These are phyloP conservation scores for Lobophora halterata DNA, from an alignment of 2,888 invertebrate genomes.

Conservation along the genomic window DNA sequence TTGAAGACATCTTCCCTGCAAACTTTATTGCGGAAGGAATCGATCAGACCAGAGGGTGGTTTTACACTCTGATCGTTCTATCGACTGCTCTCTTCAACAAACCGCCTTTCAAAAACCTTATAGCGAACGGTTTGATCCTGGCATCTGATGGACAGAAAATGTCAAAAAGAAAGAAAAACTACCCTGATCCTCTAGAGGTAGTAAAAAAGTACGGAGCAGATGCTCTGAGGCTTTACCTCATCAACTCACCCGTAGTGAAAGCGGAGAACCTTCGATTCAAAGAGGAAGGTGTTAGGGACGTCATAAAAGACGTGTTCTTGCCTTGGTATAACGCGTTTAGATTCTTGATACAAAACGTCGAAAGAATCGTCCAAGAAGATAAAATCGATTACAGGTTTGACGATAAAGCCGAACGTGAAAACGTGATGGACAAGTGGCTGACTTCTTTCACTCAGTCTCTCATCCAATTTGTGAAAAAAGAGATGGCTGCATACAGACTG, in stretches of 20 bases:
- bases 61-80: slow-evolving; percentile 98
- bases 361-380: slow-evolving; percentile 87
- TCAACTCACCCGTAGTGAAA: slow-evolving; percentile 98
- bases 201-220: slow-evolving; percentile 97
- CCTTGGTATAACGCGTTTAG: slow-evolving; percentile 98
- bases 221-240: slow-evolving; percentile 96
- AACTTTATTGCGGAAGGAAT: slow-evolving; percentile 99
- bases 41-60: slow-evolving; percentile 99
- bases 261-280: slow-evolving; percentile 98
- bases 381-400: slow-evolving; percentile 78
- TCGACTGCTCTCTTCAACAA: slow-evolving; percentile 97
- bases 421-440: slow-evolving; percentile 99
- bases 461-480: slow-evolving; percentile 91
- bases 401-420: slow-evolving; percentile 77
- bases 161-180: slow-evolving; percentile 99
- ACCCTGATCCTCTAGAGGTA: slow-evolving; percentile 97
- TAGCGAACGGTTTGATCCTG: slow-evolving; percentile 96
- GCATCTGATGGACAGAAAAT: slow-evolving; percentile 99
- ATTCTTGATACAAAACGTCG: slow-evolving; percentile 96
- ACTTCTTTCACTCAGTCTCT: slow-evolving; percentile 97
- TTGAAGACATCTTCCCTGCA: slow-evolving; percentile 96
- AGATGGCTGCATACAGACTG: slow-evolving; percentile 96
- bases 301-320: slow-evolving; percentile 97
- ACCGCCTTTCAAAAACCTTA: slow-evolving; percentile 98
- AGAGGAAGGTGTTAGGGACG: slow-evolving; percentile 97